A percentile compares a stretch with the other conserved stretches of the same genome.
Evolutionary conservation across 2,797 vertebrate species (phyloP).

Genomic region (Sebastes reedi): DNA sequence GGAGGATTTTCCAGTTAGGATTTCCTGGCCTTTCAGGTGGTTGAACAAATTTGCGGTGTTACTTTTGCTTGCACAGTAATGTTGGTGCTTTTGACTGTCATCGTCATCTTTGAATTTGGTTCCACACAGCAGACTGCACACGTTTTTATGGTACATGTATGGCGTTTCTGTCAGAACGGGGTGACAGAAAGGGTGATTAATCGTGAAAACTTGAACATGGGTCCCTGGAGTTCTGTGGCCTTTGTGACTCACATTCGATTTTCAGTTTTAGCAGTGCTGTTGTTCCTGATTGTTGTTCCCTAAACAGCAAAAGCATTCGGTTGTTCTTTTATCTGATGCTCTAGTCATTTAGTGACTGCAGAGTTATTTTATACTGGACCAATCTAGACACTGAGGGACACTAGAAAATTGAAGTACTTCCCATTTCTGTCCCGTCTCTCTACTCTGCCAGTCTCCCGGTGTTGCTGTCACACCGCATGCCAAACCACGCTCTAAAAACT

Average conservation of each 20-base stretch:
- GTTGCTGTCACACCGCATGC: not conserved
- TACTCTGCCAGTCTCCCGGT: not conserved
- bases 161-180: not conserved
- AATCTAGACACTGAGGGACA: too few species aligned
- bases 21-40: not conserved
- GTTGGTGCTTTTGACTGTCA: not conserved
- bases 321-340: not conserved
- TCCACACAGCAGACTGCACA: not conserved
- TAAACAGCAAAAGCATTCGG: not conserved
- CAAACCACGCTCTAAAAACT: constrained; percentile 12
- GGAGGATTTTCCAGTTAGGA: not conserved
- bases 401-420: not conserved
- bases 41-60: not conserved
- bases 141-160: not conserved
- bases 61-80: not conserved
- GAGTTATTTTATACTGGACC: not conserved
- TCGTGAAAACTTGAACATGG: not conserved
- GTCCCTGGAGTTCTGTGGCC: not conserved
- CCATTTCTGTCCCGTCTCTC: not conserved
- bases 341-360: not conserved
- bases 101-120: not conserved
- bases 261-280: not conserved
- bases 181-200: too few species aligned
- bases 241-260: not conserved
- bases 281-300: not conserved